Evolutionary conservation across 2,113 vertebrate genomes (phyloP).

Genomic region (Pimephales promelas): DNA sequence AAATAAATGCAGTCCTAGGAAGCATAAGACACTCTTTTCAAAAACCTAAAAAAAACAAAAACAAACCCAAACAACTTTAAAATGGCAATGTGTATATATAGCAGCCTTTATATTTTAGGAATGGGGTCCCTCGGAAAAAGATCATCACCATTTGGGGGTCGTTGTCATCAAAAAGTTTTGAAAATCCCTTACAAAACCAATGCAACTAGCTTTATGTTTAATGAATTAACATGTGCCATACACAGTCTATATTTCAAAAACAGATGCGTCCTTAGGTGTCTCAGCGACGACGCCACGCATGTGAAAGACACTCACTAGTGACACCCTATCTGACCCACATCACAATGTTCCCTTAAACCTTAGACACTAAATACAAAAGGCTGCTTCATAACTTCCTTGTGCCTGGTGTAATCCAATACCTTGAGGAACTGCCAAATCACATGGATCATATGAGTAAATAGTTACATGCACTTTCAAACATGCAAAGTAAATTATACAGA

Average conservation of each 20-base stretch:
- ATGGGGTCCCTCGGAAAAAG: neutral
- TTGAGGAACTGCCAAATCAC: slow-evolving; percentile 16
- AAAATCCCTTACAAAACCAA: neutral
- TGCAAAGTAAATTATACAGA: neutral
- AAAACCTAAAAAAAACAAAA: neutral
- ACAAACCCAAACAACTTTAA: neutral
- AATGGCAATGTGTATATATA: neutral
- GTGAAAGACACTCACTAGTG: neutral
- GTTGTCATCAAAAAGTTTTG: neutral
- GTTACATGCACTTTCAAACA: slow-evolving; percentile 20
- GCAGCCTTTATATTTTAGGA: neutral
- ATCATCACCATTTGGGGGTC: neutral
- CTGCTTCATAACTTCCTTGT: neutral
- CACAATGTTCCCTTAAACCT: slow-evolving; percentile 8
- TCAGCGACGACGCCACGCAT: neutral
- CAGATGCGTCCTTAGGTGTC: neutral
- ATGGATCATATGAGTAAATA: slow-evolving; percentile 17
- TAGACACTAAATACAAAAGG: slow-evolving; percentile 20
- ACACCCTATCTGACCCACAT: neutral
- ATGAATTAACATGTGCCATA: neutral
- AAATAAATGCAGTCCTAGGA: neutral
- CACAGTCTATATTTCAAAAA: neutral
- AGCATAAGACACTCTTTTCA: neutral
- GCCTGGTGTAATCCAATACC: slow-evolving; percentile 31
- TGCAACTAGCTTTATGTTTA: neutral